Conservation (phyloP, 1,140 invertebrate genomes). For the Mizuhopecten yessoensis region DNA sequence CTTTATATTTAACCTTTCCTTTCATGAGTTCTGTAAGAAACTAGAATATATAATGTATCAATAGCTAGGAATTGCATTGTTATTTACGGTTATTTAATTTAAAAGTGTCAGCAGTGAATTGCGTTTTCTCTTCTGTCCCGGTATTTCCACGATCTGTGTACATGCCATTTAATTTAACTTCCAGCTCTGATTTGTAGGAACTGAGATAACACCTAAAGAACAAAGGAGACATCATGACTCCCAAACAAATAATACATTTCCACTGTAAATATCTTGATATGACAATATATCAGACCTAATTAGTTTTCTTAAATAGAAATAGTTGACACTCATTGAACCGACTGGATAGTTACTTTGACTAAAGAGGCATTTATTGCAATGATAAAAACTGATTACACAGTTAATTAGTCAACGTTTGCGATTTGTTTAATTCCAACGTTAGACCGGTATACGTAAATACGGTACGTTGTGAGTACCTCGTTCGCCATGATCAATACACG, state of each 20-base stretch:
- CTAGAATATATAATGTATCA: neutral
- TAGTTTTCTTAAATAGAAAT: conserved; percentile 27
- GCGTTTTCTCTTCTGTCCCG: too few relatives aligned
- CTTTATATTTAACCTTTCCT: too few relatives aligned
- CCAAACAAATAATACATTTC: too few relatives aligned
- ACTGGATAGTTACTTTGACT: neutral
- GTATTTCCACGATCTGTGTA: too few relatives aligned
- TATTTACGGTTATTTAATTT: too few relatives aligned
- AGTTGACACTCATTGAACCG: neutral
- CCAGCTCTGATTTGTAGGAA: too few relatives aligned
- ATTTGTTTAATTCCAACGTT: neutral
- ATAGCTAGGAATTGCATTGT: too few relatives aligned
- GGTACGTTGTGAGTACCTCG: neutral
- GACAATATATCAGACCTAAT: neutral
- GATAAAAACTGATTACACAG: neutral
- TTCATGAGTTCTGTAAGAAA: neutral
- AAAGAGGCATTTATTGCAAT: neutral
- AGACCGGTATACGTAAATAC: neutral
- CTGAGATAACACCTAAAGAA: too few relatives aligned
- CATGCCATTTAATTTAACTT: too few relatives aligned
- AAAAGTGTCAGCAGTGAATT: too few relatives aligned
- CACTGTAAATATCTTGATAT: neutral
- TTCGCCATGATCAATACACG: neutral
- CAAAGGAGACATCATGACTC: too few relatives aligned
- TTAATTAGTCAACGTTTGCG: neutral